Evolutionary conservation across 2,113 vertebrate species (phyloP).

Genomic region (Phoxinus phoxinus): DNA sequence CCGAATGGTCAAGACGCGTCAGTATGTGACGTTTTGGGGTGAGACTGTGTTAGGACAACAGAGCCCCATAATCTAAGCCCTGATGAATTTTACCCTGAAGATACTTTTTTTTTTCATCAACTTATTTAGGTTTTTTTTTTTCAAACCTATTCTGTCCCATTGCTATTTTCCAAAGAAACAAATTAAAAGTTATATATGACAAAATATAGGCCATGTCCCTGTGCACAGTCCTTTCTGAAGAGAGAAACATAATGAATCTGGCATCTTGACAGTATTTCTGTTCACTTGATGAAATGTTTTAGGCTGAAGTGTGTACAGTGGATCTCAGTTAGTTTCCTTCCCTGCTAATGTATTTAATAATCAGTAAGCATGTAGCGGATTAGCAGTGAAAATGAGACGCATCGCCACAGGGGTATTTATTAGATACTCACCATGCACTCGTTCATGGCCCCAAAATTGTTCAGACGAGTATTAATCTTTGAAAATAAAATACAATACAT

Average conservation of each 20-base stretch:
- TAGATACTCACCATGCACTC: constrained; percentile 46
- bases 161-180: background rate
- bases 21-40: too few species aligned
- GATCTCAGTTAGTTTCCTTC: constrained; percentile 50
- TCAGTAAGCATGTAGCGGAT: constrained; percentile 58
- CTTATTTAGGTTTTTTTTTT: background rate
- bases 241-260: constrained; percentile 6
- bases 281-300: constrained; percentile 6
- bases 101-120: constrained; percentile 2
- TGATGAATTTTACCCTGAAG: background rate
- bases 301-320: constrained; percentile 31
- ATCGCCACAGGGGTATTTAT: constrained; percentile 68
- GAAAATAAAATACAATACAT: background rate
- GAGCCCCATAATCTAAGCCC: too few species aligned
- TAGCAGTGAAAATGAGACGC: constrained; percentile 57
- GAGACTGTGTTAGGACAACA: too few species aligned
- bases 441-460: background rate
- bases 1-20: too few species aligned
- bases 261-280: background rate
- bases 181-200: background rate
- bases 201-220: constrained; percentile 4
- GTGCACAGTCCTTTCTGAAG: background rate
- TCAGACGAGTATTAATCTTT: background rate
- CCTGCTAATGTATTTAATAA: constrained; percentile 70
- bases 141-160: background rate